Conservation (phyloP, 37 sponge, comb jelly and placozoan genomes). For the Eunapius fragilis region DNA sequence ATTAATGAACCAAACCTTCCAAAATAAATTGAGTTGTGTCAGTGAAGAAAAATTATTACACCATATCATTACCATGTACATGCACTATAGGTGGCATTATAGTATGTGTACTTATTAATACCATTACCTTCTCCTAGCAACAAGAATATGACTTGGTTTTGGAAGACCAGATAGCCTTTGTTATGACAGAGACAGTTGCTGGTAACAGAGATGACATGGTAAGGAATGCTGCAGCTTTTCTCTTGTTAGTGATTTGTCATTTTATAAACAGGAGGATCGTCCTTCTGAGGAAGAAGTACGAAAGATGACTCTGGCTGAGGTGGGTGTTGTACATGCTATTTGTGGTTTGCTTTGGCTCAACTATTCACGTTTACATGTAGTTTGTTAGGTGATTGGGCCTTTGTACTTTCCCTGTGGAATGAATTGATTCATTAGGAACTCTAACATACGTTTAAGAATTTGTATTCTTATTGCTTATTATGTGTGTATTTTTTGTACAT, state of each 20-base stretch:
- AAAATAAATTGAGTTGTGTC: too few species aligned
- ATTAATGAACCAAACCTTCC: too few species aligned
- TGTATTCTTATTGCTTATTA: too few species aligned
- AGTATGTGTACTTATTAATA: background rate
- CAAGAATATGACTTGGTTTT: conserved; percentile 92
- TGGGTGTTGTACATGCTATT: background rate
- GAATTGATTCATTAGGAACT: too few species aligned
- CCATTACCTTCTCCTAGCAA: conserved; percentile 38
- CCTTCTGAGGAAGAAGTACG: conserved; percentile 68
- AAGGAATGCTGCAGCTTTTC: background rate
- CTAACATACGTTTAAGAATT: too few species aligned
- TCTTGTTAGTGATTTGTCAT: background rate
- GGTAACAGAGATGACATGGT: conserved; percentile 59
- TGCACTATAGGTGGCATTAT: background rate
- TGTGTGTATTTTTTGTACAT: too few species aligned
- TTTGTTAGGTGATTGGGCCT: too few species aligned
- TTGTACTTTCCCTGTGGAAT: too few species aligned
- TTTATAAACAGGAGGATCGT: background rate
- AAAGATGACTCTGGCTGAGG: conserved; percentile 76
- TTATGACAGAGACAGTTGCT: conserved; percentile 77
- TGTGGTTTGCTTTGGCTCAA: background rate
- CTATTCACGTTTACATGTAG: background rate
- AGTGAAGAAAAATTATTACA: too few species aligned
- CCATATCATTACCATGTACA: too few species aligned
- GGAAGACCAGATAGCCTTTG: conserved; percentile 92